These are phyloP conservation scores for Micrastur ruficollis DNA, from an alignment of 2,797 vertebrate genomes.

Conservation along the genomic window DNA sequence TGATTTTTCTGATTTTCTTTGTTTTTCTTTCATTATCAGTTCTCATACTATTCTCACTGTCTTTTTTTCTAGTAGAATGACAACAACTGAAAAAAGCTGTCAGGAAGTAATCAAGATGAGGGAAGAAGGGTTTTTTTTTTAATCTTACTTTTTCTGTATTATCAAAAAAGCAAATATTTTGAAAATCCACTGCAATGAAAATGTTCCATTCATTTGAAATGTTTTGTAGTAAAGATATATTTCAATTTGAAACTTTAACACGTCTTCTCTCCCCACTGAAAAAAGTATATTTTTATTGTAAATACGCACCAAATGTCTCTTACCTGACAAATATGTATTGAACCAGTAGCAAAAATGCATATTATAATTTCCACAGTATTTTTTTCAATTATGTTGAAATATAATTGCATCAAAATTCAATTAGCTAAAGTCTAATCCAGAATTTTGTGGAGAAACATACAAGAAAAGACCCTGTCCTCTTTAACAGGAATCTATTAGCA, in stretches of 20 bases:
- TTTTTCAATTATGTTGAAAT: not conserved
- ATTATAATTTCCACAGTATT: not conserved
- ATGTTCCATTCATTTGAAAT: not conserved
- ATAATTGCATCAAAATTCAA: not conserved
- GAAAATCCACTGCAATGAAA: not conserved
- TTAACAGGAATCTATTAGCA: not conserved
- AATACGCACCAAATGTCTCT: not conserved
- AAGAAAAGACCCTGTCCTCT: not conserved
- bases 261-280: not conserved
- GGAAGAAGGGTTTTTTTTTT: not conserved
- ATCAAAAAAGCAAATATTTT: not conserved
- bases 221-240: not conserved
- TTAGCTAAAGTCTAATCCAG: not conserved
- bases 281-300: not conserved
- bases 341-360: not conserved
- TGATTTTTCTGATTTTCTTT: not conserved
- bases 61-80: not conserved
- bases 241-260: not conserved
- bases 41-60: not conserved
- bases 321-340: not conserved
- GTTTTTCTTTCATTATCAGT: not conserved
- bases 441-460: not conserved
- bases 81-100: not conserved
- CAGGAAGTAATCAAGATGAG: not conserved
- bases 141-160: not conserved